Percentiles rank a stretch among this genome's conserved stretches.
Conservation (phyloP, 2,888 invertebrate species). For the Syrista parreyssii region DNA sequence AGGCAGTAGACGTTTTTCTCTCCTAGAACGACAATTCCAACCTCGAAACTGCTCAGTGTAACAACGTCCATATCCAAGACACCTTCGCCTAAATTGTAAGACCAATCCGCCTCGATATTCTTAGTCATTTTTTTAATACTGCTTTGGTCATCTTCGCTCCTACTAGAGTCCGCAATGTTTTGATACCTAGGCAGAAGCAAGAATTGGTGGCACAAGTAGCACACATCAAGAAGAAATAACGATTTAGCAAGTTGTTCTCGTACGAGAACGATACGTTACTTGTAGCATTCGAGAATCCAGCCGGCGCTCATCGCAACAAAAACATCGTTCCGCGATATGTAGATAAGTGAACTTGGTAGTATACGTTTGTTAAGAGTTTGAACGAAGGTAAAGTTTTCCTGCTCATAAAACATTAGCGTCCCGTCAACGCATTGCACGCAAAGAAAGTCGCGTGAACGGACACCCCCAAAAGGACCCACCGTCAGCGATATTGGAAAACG, state of each 20-base stretch:
- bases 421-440: constrained; percentile 94
- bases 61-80: constrained; percentile 75
- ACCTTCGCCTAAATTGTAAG: constrained; percentile 83
- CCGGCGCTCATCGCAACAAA: constrained; percentile 86
- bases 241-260: constrained; percentile 1
- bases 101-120: constrained; percentile 81
- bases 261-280: constrained; percentile 60
- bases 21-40: constrained; percentile 83
- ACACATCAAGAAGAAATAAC: background rate
- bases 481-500: constrained; percentile 82
- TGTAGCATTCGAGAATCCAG: constrained; percentile 88
- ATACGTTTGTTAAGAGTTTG: constrained; percentile 84
- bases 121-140: constrained; percentile 70
- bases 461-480: constrained; percentile 88
- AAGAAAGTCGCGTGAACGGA: constrained; percentile 85
- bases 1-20: constrained; percentile 87
- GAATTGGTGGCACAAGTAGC: background rate
- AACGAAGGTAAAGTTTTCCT: constrained; percentile 88
- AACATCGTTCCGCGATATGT: constrained; percentile 83
- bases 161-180: constrained; percentile 61
- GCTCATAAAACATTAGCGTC: constrained; percentile 89
- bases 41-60: constrained; percentile 73
- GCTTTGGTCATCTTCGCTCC: constrained; percentile 34
- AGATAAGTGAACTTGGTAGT: constrained; percentile 87
- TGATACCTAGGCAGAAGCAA: constrained; percentile 56